Evolutionary conservation across 2,113 vertebrate species (phyloP), one percentile per base, ranked within the genome.

Genomic region (Neopipo cinnamomea): DNA sequence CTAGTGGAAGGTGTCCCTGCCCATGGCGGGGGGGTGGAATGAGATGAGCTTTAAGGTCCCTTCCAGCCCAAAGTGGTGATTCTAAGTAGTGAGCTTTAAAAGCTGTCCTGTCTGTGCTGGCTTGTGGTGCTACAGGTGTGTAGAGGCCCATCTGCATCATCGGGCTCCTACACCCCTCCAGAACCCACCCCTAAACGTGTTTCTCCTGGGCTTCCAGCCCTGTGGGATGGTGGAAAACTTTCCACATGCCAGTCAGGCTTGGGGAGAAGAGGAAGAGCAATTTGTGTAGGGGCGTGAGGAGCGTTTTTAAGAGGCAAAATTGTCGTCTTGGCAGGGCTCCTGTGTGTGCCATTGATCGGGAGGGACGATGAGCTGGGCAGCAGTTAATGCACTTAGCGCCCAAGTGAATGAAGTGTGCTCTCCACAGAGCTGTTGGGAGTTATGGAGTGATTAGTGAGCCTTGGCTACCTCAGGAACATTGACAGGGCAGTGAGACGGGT

Each of bases 321-420:
- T 97, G 79, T 95, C 85, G 8, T 95, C 91, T 95, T 97, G 96
- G 94, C 95, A 95, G 33, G 33, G 56, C 88, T 96, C 62, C 94
- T 28, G 42, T 12, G 73, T 73, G 77, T 96, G 95, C 84, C 93
- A 66, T 50, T 86, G 95, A 95, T 97, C 66, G 49, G 89, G 84
- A 93, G 53, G 65, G 83, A 96, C 58, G 75, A 31, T 93, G 91
- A 78, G 89, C 95, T 88, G 96, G 92, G 93, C 93, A 96, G 91
- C 84, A 87, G 65, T 28, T 85, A 9, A 47, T 56, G 85, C 83
- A 52, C 90, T 94, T 85, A 94, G 93, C 53, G 0, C 91, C 91
- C 91, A 91, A 91, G 86, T 11, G 59, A 52, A 23, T 31, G 68
- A 85, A 87, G 42, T 35, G 3, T 17, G 58, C 41, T 93, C 75